A percentile compares a stretch with the other conserved stretches of the same genome.
Evolutionary conservation across 1,140 invertebrate genomes (phyloP).

Genomic region (Theocolax elegans): DNA sequence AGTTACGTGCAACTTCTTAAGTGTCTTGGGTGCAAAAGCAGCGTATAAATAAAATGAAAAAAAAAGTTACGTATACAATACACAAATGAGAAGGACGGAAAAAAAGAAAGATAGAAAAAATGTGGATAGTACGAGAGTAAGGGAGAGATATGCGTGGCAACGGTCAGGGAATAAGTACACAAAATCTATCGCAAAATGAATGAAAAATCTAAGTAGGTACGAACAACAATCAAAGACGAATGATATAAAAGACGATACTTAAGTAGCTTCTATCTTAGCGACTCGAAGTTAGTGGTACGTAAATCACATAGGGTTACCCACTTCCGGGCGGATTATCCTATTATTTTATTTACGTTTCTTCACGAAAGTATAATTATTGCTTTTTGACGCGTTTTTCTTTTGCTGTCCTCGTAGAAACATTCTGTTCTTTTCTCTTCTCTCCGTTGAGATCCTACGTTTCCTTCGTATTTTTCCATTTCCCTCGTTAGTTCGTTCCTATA

Average conservation of each 20-base stretch:
- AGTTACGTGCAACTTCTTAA: conserved; percentile 25
- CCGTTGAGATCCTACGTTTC: background rate
- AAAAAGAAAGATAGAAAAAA: too few species aligned
- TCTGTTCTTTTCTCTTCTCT: conserved; percentile 22
- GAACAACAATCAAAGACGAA: conserved; percentile 42
- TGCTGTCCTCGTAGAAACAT: too few species aligned
- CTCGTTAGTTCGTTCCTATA: too few species aligned
- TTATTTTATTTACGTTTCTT: conserved; percentile 30
- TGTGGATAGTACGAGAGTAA: too few species aligned
- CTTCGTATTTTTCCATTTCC: background rate
- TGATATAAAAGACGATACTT: conserved; percentile 32
- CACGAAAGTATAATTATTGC: background rate
- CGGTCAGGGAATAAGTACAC: conserved; percentile 1
- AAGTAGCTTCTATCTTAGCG: conserved; percentile 39
- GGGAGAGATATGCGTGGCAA: too few species aligned
- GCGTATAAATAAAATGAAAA: conserved; percentile 28
- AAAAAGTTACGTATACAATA: too few species aligned
- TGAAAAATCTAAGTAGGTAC: conserved; percentile 22
- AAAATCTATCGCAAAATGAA: background rate
- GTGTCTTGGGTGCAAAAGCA: conserved; percentile 32
- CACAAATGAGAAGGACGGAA: too few species aligned
- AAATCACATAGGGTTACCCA: conserved; percentile 28
- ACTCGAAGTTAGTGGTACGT: conserved; percentile 32
- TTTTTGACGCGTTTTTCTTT: background rate
- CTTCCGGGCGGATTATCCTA: conserved; percentile 36